These are phyloP conservation scores for Liasis olivaceus DNA, from an alignment of 2,797 vertebrate species.

Conservation along the genomic window DNA sequence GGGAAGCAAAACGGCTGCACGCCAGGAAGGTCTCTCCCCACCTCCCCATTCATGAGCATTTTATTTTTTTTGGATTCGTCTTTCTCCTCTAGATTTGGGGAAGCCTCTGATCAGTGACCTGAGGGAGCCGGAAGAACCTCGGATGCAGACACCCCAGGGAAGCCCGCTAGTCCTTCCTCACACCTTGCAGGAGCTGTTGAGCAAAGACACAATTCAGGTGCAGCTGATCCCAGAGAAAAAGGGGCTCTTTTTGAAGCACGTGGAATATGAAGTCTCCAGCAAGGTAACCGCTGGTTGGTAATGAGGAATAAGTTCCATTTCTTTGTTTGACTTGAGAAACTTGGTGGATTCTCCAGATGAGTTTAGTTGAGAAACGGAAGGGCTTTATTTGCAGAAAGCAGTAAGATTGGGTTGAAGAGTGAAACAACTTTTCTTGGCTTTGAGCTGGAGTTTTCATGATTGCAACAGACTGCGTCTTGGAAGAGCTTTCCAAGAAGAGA, in stretches of 20 bases:
- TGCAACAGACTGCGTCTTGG: neutral
- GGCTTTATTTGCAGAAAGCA: neutral
- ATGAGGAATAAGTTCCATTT: neutral
- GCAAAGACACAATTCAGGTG: slow-evolving; percentile 85
- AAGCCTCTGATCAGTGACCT: slow-evolving; percentile 80
- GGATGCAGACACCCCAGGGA: slow-evolving; percentile 84
- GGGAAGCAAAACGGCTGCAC: neutral
- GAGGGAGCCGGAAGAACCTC: slow-evolving; percentile 73
- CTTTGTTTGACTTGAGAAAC: neutral
- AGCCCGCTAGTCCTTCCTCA: slow-evolving; percentile 82
- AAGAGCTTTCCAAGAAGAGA: neutral
- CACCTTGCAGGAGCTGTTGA: slow-evolving; percentile 87
- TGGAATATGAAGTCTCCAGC: slow-evolving; percentile 96
- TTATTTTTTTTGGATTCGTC: slow-evolving; percentile 44
- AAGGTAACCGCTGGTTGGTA: slow-evolving; percentile 73
- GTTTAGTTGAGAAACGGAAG: neutral
- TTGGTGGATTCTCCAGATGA: neutral
- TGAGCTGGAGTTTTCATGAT: neutral
- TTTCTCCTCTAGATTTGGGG: slow-evolving; percentile 80
- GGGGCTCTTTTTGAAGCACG: slow-evolving; percentile 96
- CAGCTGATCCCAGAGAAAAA: slow-evolving; percentile 98
- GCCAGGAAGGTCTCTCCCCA: neutral
- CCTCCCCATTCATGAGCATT: neutral
- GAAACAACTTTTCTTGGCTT: neutral
- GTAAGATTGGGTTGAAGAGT: neutral